phyloP scores from a whole-genome alignment of 2,888 invertebrate species.

The Argyresthia goedartella region DNA sequence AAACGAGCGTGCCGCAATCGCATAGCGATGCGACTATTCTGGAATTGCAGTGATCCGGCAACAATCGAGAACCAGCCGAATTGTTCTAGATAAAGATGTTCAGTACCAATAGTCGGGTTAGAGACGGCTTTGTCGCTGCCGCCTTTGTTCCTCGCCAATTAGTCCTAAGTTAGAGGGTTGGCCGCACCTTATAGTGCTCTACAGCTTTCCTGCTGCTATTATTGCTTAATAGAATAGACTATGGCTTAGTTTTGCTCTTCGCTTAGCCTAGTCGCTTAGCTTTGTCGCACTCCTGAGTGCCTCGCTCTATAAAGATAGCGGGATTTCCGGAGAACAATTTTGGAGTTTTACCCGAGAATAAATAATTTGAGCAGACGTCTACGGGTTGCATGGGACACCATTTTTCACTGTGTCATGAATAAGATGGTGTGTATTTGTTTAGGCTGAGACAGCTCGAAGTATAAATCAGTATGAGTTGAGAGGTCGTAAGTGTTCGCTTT shows the following conservation, averaged over 20 bases:
- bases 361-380: constrained; percentile 28
- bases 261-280: constrained; percentile 24
- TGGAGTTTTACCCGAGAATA: constrained; percentile 9
- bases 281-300: constrained; percentile 24
- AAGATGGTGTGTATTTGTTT: constrained; percentile 34
- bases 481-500: neutral
- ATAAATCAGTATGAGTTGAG: constrained; percentile 29
- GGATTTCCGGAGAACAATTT: constrained; percentile 1
- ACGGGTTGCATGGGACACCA: constrained; percentile 22
- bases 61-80: neutral
- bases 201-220: constrained; percentile 21
- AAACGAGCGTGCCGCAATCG: constrained; percentile 14
- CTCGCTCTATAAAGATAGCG: neutral
- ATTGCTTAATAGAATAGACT: constrained; percentile 45
- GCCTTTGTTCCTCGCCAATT: constrained; percentile 48
- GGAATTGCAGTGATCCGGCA: too few relatives aligned
- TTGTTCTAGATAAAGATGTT: constrained; percentile 27
- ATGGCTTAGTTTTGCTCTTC: constrained; percentile 23
- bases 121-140: constrained; percentile 29
- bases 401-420: constrained; percentile 32
- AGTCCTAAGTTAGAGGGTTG: constrained; percentile 15
- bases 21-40: constrained; percentile 1
- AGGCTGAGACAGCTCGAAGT: constrained; percentile 31
- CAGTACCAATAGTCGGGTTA: constrained; percentile 27
- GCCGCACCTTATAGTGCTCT: constrained; percentile 16